Base-by-base conservation (phyloP, 1,140 invertebrate species). In the Dreissena rostriformis region DNA sequence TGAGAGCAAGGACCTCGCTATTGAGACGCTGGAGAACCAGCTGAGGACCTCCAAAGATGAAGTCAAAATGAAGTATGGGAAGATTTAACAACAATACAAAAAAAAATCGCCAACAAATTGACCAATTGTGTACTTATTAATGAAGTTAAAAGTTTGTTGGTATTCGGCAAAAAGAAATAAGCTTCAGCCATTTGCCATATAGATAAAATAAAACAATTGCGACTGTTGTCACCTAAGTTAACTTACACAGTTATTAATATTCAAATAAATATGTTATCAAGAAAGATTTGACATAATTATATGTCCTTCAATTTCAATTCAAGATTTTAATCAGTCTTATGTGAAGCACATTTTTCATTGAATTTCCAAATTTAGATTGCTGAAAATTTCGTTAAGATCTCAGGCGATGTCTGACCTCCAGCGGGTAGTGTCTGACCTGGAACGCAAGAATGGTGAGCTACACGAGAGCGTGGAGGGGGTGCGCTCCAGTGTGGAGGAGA, bases 1-100 rank as follows among this genome's bases (percentile, higher is more conserved):
- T 39, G 86, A 91, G 80, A 86, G 79, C 39, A 92, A 92, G 83
- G 90, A 92, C 66, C 84, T 86, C 63, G 85, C 86, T 22, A 91
- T 92, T 57, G 86, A 88, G 53, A 88, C 70, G 17, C 84, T 92
- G 61, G 89, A 91, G 76, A 79, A 86, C 28, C 88, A 92, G 79
- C 86, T 92, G 0, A 85, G 87, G 72, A 77, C 75, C 49, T 86
- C 88, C 15, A 89, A 87, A 72, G 87, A 86, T 28, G 77, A 86
- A 24, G 67, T 87, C 28, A 76, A 88, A n/a, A 68, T 76, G 53
- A 90, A 88, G 88, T 89, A 65, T 66, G 84, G 84, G 52, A 11
- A n/a, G 57, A 5, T 39, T 39, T 39, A 8, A 39, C 39, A 39
- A 39, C 39, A 39, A 39, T n/a, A n/a, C n/a, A n/a, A 39, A 39